These are phyloP conservation scores for Enteromius radiatus DNA, from an alignment of 2,797 vertebrate species.

Conservation along the genomic window DNA sequence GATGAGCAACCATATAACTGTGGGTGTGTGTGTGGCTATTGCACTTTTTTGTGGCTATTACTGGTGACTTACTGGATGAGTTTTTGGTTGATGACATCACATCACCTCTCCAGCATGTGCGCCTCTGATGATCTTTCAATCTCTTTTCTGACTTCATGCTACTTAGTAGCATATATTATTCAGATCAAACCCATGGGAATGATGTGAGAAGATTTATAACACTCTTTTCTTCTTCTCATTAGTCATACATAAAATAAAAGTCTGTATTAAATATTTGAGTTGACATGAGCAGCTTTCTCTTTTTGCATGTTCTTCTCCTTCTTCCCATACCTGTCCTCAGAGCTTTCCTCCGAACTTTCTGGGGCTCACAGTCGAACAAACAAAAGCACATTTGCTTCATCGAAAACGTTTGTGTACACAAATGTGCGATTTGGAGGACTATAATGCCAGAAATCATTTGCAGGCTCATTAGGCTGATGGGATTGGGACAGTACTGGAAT, in stretches of 20 bases:
- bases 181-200: constrained; percentile 41
- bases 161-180: constrained; percentile 52
- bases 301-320: not conserved
- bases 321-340: not conserved
- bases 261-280: not conserved
- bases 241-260: not conserved
- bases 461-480: constrained; percentile 61
- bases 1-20: not conserved
- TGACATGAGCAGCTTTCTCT: not conserved
- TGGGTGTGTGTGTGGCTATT: not conserved
- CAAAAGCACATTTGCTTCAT: constrained; percentile 33
- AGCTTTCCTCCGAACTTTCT: not conserved
- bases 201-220: constrained; percentile 43
- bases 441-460: constrained; percentile 55
- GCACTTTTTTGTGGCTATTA: not conserved
- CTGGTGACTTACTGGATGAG: not conserved
- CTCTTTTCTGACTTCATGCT: constrained; percentile 23
- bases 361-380: constrained; percentile 19
- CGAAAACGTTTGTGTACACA: not conserved
- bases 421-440: constrained; percentile 16
- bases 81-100: constrained; percentile 19
- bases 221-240: constrained; percentile 1
- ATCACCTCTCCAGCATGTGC: constrained; percentile 9
- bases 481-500: constrained; percentile 46
- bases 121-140: constrained; percentile 22